These are phyloP conservation scores for Chrysochloris asiatica DNA, from an alignment of 2,113 vertebrate species.

Conservation along the genomic window DNA sequence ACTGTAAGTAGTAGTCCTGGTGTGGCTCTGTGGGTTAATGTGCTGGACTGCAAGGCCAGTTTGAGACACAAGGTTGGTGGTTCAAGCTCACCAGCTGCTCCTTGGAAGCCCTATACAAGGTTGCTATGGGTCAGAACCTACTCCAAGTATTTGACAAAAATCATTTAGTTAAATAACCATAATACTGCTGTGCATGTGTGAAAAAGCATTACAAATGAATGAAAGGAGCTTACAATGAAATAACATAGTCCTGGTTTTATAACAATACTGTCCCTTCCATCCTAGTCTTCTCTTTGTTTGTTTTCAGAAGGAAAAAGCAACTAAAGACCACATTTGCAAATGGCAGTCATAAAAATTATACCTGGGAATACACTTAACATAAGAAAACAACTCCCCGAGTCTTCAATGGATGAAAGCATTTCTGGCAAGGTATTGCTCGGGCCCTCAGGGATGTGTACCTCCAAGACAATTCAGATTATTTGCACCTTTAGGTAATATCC, in stretches of 20 bases:
- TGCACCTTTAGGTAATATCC: not conserved
- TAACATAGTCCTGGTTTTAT: not conserved
- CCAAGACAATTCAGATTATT: not conserved
- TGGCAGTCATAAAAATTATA: slow-evolving; percentile 17
- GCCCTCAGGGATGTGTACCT: not conserved
- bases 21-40: too few relatives aligned
- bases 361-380: not conserved
- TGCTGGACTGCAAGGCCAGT: too few relatives aligned
- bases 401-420: not conserved
- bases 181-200: not conserved
- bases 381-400: not conserved
- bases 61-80: too few relatives aligned
- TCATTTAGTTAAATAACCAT: not conserved
- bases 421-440: not conserved
- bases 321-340: not conserved
- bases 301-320: not conserved
- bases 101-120: too few relatives aligned
- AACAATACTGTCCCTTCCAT: not conserved
- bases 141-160: too few relatives aligned
- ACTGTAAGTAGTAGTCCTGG: not conserved
- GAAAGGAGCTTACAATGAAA: not conserved
- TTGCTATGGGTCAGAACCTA: too few relatives aligned
- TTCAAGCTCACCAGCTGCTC: too few relatives aligned
- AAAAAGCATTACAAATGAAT: not conserved
- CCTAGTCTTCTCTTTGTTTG: not conserved